A percentile compares a stretch with the other conserved stretches of the same genome.
Evolutionary conservation across 1,140 invertebrate genomes (phyloP).

Genomic region (Drosophila obscura): DNA sequence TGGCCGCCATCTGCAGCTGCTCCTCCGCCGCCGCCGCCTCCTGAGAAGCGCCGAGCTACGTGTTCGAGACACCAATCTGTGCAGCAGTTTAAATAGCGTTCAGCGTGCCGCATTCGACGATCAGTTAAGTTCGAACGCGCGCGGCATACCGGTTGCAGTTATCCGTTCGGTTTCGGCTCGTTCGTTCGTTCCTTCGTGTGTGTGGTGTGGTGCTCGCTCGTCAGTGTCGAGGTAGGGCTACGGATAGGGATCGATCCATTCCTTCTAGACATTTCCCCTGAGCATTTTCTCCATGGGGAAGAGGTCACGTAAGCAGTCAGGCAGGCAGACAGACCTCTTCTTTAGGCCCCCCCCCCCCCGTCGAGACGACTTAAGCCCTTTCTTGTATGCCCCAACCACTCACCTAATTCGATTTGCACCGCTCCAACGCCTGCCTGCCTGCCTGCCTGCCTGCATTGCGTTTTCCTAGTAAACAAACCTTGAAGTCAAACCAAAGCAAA

Average conservation of each 20-base stretch:
- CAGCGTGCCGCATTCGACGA: slow-evolving; percentile 23
- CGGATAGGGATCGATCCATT: background rate
- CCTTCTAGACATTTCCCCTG: too few relatives aligned
- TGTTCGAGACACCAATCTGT: background rate
- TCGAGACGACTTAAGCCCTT: slow-evolving; percentile 60
- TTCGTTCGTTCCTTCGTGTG: slow-evolving; percentile 4
- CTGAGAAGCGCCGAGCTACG: slow-evolving; percentile 13
- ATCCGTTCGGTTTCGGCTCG: slow-evolving; percentile 16
- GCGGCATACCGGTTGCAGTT: slow-evolving; percentile 27
- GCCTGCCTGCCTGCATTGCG: too few relatives aligned
- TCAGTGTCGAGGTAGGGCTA: slow-evolving; percentile 20
- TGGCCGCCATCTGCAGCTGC: background rate
- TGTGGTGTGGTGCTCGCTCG: too few relatives aligned
- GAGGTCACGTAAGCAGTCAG: background rate
- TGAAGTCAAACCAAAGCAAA: slow-evolving; percentile 25
- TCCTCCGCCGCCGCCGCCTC: background rate
- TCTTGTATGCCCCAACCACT: slow-evolving; percentile 13
- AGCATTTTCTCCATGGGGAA: too few relatives aligned
- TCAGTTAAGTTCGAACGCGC: slow-evolving; percentile 24
- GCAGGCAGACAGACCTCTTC: too few relatives aligned
- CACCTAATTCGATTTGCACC: slow-evolving; percentile 38
- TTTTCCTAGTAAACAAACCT: slow-evolving; percentile 38
- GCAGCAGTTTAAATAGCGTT: background rate
- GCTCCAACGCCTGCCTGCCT: too few relatives aligned
- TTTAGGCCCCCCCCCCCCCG: background rate